Percentiles rank a stretch among this genome's conserved stretches.
Conservation (phyloP, 1,140 invertebrate genomes). For the Scaptomyza montana region DNA sequence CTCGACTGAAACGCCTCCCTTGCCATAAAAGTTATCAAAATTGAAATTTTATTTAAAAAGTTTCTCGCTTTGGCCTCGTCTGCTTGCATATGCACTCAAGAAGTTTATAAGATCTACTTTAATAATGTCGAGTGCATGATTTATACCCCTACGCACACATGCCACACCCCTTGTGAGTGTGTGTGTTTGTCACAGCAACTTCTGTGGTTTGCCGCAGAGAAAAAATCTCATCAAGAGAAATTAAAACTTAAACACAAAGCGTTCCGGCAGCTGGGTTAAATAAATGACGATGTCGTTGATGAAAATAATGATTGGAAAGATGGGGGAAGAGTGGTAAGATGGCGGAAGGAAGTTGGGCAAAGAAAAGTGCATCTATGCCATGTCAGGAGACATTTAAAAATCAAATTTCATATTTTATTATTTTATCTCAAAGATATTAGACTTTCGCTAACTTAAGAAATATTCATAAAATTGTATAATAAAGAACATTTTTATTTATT, state of each 20-base stretch:
- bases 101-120: slow-evolving; percentile 79
- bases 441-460: too few species aligned
- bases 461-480: too few species aligned
- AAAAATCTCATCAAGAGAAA: slow-evolving; percentile 71
- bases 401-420: too few species aligned
- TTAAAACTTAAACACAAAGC: slow-evolving; percentile 75
- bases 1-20: neutral
- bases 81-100: slow-evolving; percentile 56
- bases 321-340: neutral
- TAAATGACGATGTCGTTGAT: slow-evolving; percentile 46
- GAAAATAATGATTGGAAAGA: neutral
- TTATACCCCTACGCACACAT: slow-evolving; percentile 25
- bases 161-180: neutral
- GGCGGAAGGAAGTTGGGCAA: too few species aligned
- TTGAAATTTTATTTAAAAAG: slow-evolving; percentile 70
- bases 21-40: slow-evolving; percentile 73
- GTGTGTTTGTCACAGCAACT: neutral
- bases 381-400: too few species aligned
- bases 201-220: slow-evolving; percentile 27
- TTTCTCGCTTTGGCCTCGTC: slow-evolving; percentile 40
- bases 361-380: too few species aligned
- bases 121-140: slow-evolving; percentile 80
- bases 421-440: too few species aligned
- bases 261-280: slow-evolving; percentile 22
- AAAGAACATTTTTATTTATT: too few species aligned